phyloP scores from a whole-genome alignment of 2,113 vertebrate species.

The Scolopax mira region DNA sequence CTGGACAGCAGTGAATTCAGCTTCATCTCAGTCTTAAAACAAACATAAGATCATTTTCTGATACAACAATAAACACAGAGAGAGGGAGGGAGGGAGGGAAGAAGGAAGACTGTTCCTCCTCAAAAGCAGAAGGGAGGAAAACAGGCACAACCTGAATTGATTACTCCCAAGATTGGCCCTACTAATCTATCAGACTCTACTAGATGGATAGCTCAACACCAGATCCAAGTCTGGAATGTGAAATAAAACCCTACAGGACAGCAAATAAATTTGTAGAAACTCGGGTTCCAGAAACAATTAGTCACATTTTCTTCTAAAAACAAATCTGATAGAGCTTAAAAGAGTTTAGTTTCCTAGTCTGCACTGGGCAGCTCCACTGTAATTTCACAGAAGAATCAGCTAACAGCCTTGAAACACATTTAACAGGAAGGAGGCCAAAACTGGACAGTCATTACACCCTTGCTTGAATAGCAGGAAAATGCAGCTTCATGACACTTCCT shows the following conservation, averaged over 20 bases:
- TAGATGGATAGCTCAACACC: neutral
- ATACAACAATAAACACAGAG: constrained; percentile 46
- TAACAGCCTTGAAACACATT: neutral
- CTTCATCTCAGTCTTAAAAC: constrained; percentile 59
- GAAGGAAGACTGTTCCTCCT: neutral
- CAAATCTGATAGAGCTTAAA: neutral
- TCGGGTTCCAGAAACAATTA: neutral
- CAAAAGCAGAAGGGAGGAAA: neutral
- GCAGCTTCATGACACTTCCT: neutral
- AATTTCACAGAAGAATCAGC: neutral
- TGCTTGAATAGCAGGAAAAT: neutral
- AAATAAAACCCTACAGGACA: neutral
- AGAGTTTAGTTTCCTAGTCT: neutral
- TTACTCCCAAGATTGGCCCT: neutral
- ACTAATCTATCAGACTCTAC: neutral
- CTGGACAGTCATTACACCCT: neutral
- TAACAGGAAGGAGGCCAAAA: neutral
- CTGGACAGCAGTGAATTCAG: constrained; percentile 31
- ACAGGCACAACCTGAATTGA: neutral
- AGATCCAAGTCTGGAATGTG: neutral
- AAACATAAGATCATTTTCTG: constrained; percentile 43
- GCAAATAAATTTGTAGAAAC: neutral
- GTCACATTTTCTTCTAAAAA: neutral
- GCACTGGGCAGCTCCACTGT: neutral
- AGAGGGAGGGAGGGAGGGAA: neutral